Base-by-base conservation (phyloP, 2,113 vertebrate genomes). In the Callionymus lyra region DNA sequence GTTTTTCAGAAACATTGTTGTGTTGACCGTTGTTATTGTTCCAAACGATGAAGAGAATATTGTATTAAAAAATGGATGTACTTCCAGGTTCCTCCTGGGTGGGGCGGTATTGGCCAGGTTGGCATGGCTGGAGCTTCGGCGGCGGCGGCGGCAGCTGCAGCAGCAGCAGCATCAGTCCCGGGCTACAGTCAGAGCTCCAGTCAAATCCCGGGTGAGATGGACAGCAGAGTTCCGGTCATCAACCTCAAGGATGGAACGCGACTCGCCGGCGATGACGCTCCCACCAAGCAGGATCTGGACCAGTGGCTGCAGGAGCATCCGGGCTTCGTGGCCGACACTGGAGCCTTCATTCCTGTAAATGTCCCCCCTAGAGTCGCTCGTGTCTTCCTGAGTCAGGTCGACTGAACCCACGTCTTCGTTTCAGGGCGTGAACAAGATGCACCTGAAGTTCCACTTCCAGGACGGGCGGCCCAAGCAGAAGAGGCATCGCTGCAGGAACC, bases 401-500 rank as follows among this genome's bases (percentile, higher is more conserved):
- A 10, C 12, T 44, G 16, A 32, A 31, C 16, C 17, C 6, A 44
- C 16, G 12, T 1, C n/a, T 48, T 5, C 2, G 2, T 60, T 31
- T 2, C 47, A 87, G 86, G 83, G 77, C 1, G 68, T 80, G 18
- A 85, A 72, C 64, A 87, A 86, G 61, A 79, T 89, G 79, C 90
- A 89, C 69, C 72, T 89, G 79, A 89, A 90, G 79, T 87, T 96
- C 73, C 93, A 95, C 2, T 87, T 95, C 73, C 93, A 94, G 1
- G 93, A 97, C 13, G 91, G 91, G 9, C 86, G 92, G 13, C 95
- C 95, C 19, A 99, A 98, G 64, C 95, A 99, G 75, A 99, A 99
- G 73, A 85, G 95, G 33, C 95, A 99, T 47, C 93, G 95, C 47
- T 98, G 95, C 59, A 82, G 94, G 63, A 99, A 99, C 57, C 95